Evolutionary conservation across 2,113 vertebrate genomes (phyloP).

Genomic region (Gymnogyps californianus): DNA sequence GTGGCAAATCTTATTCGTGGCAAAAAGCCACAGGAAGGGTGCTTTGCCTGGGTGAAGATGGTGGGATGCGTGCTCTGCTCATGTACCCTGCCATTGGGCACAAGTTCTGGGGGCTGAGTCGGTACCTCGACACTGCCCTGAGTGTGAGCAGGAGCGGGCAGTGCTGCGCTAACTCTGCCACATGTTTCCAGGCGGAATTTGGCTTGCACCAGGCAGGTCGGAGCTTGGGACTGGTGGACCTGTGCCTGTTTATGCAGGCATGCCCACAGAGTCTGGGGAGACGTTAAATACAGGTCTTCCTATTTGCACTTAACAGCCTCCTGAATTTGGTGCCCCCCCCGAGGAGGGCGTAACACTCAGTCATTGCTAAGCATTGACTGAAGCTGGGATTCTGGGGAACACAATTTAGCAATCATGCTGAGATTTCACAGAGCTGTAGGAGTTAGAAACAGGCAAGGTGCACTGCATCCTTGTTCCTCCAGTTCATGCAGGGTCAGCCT

Average conservation of each 20-base stretch:
- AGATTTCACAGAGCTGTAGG: neutral
- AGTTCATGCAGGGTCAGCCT: neutral
- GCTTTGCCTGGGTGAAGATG: neutral
- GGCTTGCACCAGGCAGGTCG: neutral
- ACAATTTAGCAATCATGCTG: neutral
- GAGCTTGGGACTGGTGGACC: neutral
- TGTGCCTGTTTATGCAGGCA: neutral
- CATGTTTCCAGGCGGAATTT: neutral
- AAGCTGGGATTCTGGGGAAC: neutral
- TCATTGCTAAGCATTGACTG: neutral
- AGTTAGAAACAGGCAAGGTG: neutral
- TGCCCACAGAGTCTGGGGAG: neutral
- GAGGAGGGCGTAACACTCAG: accelerated
- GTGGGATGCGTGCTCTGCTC: accelerated
- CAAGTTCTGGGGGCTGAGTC: accelerated
- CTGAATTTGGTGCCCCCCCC: neutral
- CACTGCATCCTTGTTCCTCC: neutral
- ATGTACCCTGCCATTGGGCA: accelerated
- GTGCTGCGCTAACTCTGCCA: neutral
- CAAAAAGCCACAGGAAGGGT: neutral
- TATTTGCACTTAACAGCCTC: neutral
- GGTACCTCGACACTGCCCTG: accelerated
- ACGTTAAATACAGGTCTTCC: neutral
- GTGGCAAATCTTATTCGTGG: neutral
- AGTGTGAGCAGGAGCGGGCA: accelerated